Evolutionary conservation across 2,888 invertebrate species (phyloP).

Genomic region (Idaea biselata): DNA sequence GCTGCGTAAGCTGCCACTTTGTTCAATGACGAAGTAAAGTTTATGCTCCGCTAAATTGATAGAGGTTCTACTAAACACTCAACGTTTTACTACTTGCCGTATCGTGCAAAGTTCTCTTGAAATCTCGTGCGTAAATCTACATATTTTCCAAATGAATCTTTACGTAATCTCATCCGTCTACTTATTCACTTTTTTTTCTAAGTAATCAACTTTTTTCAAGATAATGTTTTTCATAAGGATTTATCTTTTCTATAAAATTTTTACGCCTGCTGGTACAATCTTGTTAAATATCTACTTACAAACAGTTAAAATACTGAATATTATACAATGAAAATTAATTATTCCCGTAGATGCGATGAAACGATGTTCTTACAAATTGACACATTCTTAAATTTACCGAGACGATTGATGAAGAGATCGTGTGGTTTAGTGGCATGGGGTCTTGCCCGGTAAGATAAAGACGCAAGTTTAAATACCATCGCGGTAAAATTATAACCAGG

Average conservation of each 20-base stretch:
- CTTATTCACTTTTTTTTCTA: slow-evolving; percentile 27
- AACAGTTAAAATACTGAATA: not conserved
- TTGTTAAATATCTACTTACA: not conserved
- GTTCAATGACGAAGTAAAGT: slow-evolving; percentile 1
- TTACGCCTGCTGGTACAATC: not conserved
- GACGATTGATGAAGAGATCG: no score
- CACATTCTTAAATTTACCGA: no score
- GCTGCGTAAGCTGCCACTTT: slow-evolving; percentile 1
- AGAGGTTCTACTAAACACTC: slow-evolving; percentile 1
- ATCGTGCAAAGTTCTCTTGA: not conserved
- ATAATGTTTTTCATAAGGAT: slow-evolving; percentile 3
- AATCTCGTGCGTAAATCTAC: slow-evolving; percentile 5
- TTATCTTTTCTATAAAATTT: slow-evolving; percentile 7
- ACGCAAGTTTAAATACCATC: no score
- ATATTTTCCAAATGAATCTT: slow-evolving; percentile 14
- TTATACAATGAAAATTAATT: not conserved
- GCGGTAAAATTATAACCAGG: no score
- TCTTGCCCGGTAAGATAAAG: no score
- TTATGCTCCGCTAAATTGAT: not conserved
- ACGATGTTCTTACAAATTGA: no score
- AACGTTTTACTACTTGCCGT: slow-evolving; percentile 6
- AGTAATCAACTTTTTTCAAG: slow-evolving; percentile 27
- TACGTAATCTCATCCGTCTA: slow-evolving; percentile 18
- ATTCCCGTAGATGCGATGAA: no score
- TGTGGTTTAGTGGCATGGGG: no score